Percentiles rank a stretch among this genome's conserved stretches.
Conservation (phyloP, 1,140 invertebrate species). For the Mesaphorura yosii region DNA sequence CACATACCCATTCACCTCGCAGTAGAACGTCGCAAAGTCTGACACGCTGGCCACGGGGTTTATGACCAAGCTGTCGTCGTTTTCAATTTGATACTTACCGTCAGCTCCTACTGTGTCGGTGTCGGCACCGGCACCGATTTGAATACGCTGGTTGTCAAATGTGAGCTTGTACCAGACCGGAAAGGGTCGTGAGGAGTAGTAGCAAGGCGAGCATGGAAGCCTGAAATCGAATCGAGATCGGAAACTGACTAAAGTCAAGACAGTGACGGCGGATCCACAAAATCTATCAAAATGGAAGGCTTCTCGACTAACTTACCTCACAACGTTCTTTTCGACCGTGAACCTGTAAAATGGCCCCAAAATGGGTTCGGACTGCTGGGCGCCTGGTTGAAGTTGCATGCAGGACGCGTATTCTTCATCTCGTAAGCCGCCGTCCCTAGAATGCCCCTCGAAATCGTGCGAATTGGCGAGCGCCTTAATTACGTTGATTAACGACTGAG, state of each 20-base stretch:
- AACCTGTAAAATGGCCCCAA: conserved; percentile 6
- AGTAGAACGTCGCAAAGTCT: conserved; percentile 8
- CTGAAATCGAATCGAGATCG: not conserved
- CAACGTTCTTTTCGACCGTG: not conserved
- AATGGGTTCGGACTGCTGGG: not conserved
- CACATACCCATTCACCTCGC: not conserved
- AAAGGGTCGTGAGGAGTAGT: not conserved
- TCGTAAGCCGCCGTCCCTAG: not conserved
- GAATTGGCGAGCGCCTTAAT: not conserved
- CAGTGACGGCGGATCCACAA: not conserved
- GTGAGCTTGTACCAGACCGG: not conserved
- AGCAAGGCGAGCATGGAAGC: conserved; percentile 2
- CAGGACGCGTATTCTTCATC: conserved; percentile 8
- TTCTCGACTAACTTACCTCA: too few species aligned
- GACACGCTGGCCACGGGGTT: not conserved
- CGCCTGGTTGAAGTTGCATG: not conserved
- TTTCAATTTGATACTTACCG: not conserved
- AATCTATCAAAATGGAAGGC: too few species aligned
- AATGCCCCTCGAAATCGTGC: not conserved
- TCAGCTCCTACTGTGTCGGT: not conserved
- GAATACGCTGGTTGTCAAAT: not conserved
- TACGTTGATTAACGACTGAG: not conserved
- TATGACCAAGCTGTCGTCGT: not conserved
- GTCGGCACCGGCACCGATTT: too few species aligned
- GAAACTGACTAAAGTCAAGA: not conserved